Conservation (phyloP, 2,888 invertebrate genomes). For the Spisula subtruncata region DNA sequence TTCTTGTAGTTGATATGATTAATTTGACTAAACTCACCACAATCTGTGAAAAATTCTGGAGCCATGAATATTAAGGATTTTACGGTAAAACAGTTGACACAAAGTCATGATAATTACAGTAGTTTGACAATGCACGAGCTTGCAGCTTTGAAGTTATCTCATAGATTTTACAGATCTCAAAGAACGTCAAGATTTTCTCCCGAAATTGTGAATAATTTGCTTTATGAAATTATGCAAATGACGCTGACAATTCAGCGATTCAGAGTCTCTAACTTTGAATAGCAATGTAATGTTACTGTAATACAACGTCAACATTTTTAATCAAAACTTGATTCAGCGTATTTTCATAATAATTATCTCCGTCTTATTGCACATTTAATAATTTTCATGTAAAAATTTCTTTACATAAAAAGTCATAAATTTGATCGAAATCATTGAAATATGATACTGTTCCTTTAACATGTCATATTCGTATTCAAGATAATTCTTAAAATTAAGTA, state of each 20-base stretch:
- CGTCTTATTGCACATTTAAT: neutral
- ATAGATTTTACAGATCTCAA: constrained; percentile 7
- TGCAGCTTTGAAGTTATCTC: constrained; percentile 20
- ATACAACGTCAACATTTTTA: constrained; percentile 1
- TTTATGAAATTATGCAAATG: constrained; percentile 25
- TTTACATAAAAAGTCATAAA: constrained; percentile 24
- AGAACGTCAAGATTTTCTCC: constrained; percentile 14
- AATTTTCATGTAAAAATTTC: constrained; percentile 13
- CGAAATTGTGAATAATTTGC: neutral
- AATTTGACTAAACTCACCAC: too few relatives aligned
- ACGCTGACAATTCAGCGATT: neutral
- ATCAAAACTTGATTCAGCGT: constrained; percentile 9
- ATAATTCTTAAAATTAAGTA: constrained; percentile 16
- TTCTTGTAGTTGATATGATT: too few relatives aligned
- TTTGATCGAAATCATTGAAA: constrained; percentile 33
- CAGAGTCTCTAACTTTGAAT: neutral
- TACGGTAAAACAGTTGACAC: neutral
- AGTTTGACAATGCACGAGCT: neutral
- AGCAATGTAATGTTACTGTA: neutral
- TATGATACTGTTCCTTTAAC: neutral
- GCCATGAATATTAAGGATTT: too few relatives aligned
- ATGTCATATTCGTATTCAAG: constrained; percentile 17
- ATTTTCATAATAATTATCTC: constrained; percentile 7
- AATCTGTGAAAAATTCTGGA: too few relatives aligned
- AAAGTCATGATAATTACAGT: neutral